Evolutionary conservation across 2,888 invertebrate genomes (phyloP).

Genomic region (Habroteleia sp.): DNA sequence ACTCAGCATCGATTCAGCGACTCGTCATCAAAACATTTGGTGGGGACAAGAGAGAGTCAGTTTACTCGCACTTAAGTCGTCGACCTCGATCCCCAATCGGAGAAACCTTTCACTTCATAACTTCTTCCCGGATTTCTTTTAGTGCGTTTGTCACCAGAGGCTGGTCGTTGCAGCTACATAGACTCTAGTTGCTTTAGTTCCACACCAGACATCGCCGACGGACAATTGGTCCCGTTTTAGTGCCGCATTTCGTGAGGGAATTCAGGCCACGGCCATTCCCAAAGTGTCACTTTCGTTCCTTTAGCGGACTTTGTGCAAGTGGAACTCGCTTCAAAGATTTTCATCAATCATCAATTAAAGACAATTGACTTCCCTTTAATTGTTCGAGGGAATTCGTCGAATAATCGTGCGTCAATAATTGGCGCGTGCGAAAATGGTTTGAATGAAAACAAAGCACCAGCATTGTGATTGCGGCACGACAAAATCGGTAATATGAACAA

Average conservation of each 20-base stretch:
- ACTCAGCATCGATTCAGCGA: conserved; percentile 6
- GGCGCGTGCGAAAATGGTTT: conserved; percentile 10
- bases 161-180: conserved; percentile 52
- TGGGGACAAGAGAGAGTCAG: conserved; percentile 65
- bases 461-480: conserved; percentile 12
- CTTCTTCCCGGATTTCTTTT: conserved; percentile 74
- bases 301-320: no score
- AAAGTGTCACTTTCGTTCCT: conserved; percentile 34
- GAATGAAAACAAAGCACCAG: conserved; percentile 2
- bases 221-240: conserved; percentile 15
- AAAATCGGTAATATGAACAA: conserved; percentile 46
- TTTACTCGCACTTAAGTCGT: conserved; percentile 63
- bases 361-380: neutral
- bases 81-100: conserved; percentile 77
- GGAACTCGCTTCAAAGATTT: neutral
- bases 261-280: conserved; percentile 12
- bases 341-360: neutral
- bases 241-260: conserved; percentile 13
- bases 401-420: conserved; percentile 11
- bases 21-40: conserved; percentile 19
- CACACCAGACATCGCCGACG: conserved; percentile 34
- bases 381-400: neutral
- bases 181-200: conserved; percentile 59
- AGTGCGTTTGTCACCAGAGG: conserved; percentile 64
- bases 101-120: conserved; percentile 79